A percentile compares a stretch with the other conserved stretches of the same genome.
phyloP scores from a whole-genome alignment of 1,140 invertebrate genomes.

The Pteromalus puparum region DNA sequence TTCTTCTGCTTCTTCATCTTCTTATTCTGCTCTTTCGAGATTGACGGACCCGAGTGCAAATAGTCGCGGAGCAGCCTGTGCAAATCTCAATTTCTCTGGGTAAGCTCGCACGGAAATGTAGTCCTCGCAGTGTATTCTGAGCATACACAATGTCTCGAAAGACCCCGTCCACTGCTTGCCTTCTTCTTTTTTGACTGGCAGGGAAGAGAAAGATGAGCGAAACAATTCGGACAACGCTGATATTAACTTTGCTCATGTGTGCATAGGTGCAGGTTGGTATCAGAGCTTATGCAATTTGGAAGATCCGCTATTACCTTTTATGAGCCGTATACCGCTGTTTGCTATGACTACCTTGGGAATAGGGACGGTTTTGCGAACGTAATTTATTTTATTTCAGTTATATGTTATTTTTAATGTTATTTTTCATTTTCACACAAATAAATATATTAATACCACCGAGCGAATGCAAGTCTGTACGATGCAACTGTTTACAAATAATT shows the following conservation, averaged over 20 bases:
- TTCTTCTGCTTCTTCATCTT: neutral
- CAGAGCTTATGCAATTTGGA: too few species aligned
- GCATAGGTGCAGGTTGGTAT: too few species aligned
- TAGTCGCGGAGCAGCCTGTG: conserved; percentile 8
- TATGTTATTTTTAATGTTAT: too few species aligned
- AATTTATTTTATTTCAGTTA: too few species aligned
- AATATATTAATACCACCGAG: too few species aligned
- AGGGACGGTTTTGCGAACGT: too few species aligned
- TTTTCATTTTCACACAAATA: too few species aligned
- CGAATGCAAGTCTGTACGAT: too few species aligned
- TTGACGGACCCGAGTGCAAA: conserved; percentile 20
- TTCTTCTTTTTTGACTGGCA: neutral
- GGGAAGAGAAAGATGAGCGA: neutral
- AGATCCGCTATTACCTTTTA: too few species aligned
- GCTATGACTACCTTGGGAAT: too few species aligned
- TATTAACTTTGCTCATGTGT: neutral
- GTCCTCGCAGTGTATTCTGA: neutral
- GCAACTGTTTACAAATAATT: too few species aligned
- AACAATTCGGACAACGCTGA: neutral
- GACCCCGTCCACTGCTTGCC: neutral
- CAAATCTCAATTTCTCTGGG: conserved; percentile 39
- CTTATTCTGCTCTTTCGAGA: conserved; percentile 3
- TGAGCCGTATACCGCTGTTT: too few species aligned
- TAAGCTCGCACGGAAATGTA: neutral
- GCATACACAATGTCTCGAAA: conserved; percentile 29